These are phyloP conservation scores for Caenorhabditis japonica DNA, from an alignment of 2,888 invertebrate species.

Conservation along the genomic window DNA sequence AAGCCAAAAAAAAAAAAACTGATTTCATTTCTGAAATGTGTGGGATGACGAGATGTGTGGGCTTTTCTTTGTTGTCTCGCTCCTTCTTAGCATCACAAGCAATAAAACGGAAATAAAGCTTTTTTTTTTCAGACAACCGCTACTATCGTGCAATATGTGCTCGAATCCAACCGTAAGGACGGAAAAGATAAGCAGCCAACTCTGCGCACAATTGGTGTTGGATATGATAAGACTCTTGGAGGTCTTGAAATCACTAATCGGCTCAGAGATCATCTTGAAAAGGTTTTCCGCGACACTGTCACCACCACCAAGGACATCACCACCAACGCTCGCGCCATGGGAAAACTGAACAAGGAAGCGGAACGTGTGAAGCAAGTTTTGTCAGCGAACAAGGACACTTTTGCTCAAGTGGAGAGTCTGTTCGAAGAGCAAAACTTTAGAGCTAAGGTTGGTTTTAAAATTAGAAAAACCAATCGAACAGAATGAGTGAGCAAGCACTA, in stretches of 20 bases:
- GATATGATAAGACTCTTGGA: constrained; percentile 89
- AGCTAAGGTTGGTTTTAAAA: constrained; percentile 47
- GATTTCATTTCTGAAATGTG: no score
- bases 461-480: neutral
- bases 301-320: constrained; percentile 63
- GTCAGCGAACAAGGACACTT: constrained; percentile 93
- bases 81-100: no score
- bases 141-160: constrained; percentile 58
- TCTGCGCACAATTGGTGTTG: constrained; percentile 83
- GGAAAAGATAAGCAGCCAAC: constrained; percentile 64
- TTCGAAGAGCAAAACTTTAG: constrained; percentile 94
- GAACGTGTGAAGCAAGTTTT: constrained; percentile 95
- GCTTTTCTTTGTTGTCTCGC: no score
- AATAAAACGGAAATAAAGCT: neutral
- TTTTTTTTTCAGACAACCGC: constrained; percentile 53
- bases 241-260: constrained; percentile 93
- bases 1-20: neutral
- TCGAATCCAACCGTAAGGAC: constrained; percentile 55
- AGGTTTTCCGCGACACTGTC: constrained; percentile 59
- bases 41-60: no score
- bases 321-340: constrained; percentile 87
- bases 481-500: no score
- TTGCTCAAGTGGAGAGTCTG: constrained; percentile 92
- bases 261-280: constrained; percentile 78
- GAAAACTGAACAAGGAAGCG: constrained; percentile 95